phyloP scores from a whole-genome alignment of 1,140 invertebrate species.

The Drosophila quadrilineata region DNA sequence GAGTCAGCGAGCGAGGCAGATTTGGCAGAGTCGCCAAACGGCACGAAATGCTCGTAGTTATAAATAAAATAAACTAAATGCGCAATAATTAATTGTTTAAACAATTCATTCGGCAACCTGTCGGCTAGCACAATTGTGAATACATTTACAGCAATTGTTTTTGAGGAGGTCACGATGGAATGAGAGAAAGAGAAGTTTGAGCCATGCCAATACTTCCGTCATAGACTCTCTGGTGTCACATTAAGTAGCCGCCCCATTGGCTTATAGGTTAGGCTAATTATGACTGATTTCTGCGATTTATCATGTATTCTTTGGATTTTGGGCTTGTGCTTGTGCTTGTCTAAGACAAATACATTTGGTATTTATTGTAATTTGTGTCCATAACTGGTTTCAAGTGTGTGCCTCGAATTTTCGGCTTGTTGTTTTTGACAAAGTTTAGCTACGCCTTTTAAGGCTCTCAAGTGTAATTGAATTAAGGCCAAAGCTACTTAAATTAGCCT shows the following conservation, averaged over 20 bases:
- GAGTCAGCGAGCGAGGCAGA: background rate
- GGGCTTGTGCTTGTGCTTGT: constrained; percentile 6
- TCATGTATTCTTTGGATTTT: constrained; percentile 30
- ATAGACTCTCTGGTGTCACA: constrained; percentile 3
- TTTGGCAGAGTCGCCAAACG: background rate
- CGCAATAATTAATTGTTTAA: constrained; percentile 62
- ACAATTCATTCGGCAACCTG: constrained; percentile 51
- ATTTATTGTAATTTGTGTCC: constrained; percentile 23
- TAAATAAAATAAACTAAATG: constrained; percentile 47
- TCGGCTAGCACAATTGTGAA: constrained; percentile 54
- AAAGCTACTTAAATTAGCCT: constrained; percentile 26
- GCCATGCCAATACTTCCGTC: constrained; percentile 12
- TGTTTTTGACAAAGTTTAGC: constrained; percentile 16
- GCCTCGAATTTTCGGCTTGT: too few species aligned
- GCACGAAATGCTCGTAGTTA: too few species aligned
- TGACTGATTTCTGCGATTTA: constrained; percentile 56
- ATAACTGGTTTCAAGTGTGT: constrained; percentile 24
- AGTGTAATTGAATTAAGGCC: constrained; percentile 50
- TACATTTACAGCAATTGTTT: constrained; percentile 53
- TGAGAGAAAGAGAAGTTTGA: constrained; percentile 7
- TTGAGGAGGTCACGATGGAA: constrained; percentile 45
- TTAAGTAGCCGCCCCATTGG: constrained; percentile 30
- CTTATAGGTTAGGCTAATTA: constrained; percentile 46
- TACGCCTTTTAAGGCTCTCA: constrained; percentile 27
- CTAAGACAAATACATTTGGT: constrained; percentile 25